These are phyloP conservation scores for Pterostichus niger DNA, from an alignment of 2,888 invertebrate species.

Conservation along the genomic window DNA sequence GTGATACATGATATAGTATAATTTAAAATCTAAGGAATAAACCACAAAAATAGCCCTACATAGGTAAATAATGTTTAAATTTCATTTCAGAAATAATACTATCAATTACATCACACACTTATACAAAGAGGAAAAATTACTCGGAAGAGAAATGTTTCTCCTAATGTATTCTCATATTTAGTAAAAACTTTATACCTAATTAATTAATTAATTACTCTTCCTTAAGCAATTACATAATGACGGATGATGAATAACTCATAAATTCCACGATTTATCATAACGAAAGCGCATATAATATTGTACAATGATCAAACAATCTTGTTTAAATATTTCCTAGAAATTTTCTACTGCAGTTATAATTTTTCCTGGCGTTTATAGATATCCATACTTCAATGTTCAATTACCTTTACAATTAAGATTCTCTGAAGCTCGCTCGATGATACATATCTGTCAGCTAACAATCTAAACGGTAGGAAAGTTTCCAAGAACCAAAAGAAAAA, in stretches of 20 bases:
- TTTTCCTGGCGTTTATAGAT: constrained; percentile 15
- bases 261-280: constrained; percentile 4
- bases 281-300: constrained; percentile 19
- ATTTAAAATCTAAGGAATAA: too few species aligned
- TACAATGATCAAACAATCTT: constrained; percentile 7
- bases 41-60: too few species aligned
- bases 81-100: background rate
- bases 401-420: constrained; percentile 60
- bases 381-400: constrained; percentile 47
- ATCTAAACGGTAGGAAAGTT: constrained; percentile 42
- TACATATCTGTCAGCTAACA: constrained; percentile 40
- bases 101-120: background rate
- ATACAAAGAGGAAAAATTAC: background rate
- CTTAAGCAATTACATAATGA: background rate
- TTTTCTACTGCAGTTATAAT: constrained; percentile 34
- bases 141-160: constrained; percentile 9
- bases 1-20: too few species aligned
- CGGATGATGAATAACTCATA: background rate
- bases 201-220: constrained; percentile 3
- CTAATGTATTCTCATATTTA: background rate
- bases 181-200: background rate
- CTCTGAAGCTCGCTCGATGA: constrained; percentile 26
- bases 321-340: constrained; percentile 34
- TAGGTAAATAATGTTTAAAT: too few species aligned
- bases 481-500: constrained; percentile 44